Evolutionary conservation across 2,888 invertebrate genomes (phyloP), one percentile per base, ranked within the genome.

Genomic region (Lacanobia oleracea): DNA sequence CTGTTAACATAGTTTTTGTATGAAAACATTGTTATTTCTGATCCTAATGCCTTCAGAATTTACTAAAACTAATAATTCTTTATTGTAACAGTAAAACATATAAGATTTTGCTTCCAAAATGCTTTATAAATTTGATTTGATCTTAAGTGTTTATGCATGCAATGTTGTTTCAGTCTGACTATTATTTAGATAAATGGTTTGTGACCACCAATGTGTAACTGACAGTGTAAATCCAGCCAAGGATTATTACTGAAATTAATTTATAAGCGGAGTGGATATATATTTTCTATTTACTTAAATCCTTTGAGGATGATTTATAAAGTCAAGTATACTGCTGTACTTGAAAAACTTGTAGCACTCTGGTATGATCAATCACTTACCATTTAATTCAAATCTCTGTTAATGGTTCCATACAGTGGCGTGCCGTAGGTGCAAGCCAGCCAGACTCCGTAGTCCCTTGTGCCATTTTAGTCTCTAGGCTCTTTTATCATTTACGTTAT

Each of bases 11-110:
- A 62, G 14, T 66, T 60, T 61, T 63, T 64, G 43, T 53, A 68
- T 65, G 54, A 67, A 71, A 72, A 72, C 45, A 54, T 61, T 53
- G 51, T 23, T 75, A 60, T 67, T 68, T 72, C 57, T 53, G 48
- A 70, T 12, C 12, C 53, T 63, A 33, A 33, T 45, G 40, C 68
- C 56, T 57, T 33, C 18, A 59, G 33, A 67, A 45, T 68, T 45
- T 48, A 57, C 51, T 57, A 48, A 68, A 18, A 57, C 18, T 18
- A 64, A 62, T 54, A 27, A 66, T 50, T 33, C 0, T 57, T 16
- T 48, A 43, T 10, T 60, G 10, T 64, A 77, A 77, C 78, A 77
- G 69, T 79, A 75, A 83, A 67, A 70, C 65, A 79, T 79, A 69
- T 67, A 78, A 73, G 65, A 63, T 66, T 75, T 64, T 67, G 62